These are phyloP conservation scores for Heteromormyrus szaboi DNA, from an alignment of 2,797 vertebrate genomes.

Conservation along the genomic window DNA sequence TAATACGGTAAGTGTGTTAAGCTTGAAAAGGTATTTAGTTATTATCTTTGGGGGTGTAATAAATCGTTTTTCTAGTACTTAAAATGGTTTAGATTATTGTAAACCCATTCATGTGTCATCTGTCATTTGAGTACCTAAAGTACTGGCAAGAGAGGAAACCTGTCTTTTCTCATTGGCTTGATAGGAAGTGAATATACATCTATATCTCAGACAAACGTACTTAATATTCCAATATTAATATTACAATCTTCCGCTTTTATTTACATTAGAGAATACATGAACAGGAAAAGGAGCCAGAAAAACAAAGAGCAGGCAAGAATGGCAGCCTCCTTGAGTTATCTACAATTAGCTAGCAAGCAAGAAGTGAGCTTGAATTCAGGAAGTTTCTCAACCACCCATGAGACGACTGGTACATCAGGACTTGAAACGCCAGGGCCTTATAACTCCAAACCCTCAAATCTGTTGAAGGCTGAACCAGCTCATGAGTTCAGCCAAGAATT, in stretches of 20 bases:
- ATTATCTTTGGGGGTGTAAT: not conserved
- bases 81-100: not conserved
- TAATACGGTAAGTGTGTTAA: not conserved
- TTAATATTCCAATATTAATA: not conserved
- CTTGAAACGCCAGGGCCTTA: not conserved
- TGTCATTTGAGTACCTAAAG: not conserved
- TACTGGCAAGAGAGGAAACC: not conserved
- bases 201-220: not conserved
- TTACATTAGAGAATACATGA: not conserved
- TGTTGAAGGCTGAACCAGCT: not conserved
- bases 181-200: not conserved
- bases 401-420: not conserved
- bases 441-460: not conserved
- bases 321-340: conserved; percentile 10
- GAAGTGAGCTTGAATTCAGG: not conserved
- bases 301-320: not conserved
- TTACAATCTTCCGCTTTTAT: not conserved
- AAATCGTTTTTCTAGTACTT: not conserved
- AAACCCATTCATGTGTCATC: not conserved
- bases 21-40: not conserved
- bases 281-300: not conserved
- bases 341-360: not conserved
- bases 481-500: not conserved
- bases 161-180: not conserved
- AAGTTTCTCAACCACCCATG: not conserved